A percentile compares a stretch with the other conserved stretches of the same genome.
Conservation (phyloP, 2,113 vertebrate species). For the Melanerpes formicivorus region DNA sequence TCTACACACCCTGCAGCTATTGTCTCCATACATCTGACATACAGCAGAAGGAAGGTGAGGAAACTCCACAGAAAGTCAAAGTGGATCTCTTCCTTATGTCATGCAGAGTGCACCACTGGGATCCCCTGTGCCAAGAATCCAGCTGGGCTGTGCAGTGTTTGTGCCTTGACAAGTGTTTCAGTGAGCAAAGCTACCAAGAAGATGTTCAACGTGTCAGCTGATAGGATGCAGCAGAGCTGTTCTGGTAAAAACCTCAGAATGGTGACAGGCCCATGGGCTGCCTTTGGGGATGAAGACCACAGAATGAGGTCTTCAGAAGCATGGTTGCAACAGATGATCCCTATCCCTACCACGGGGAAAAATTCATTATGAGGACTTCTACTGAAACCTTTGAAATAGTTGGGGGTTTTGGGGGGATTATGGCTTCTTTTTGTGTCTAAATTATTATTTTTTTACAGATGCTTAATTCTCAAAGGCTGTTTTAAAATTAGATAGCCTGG, state of each 20-base stretch:
- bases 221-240: not conserved
- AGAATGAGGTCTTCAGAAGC: not conserved
- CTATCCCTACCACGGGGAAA: not conserved
- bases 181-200: not conserved
- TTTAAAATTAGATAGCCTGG: not conserved
- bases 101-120: not conserved
- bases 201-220: not conserved
- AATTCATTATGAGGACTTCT: not conserved
- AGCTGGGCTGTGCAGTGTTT: not conserved
- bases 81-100: not conserved
- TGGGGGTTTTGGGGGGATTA: no score
- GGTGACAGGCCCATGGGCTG: not conserved
- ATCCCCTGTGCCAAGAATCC: not conserved
- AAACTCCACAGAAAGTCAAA: not conserved
- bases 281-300: not conserved
- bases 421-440: no score
- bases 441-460: not conserved
- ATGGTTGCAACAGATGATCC: not conserved
- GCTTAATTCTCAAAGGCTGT: not conserved
- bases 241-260: not conserved
- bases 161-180: not conserved
- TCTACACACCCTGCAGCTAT: not conserved
- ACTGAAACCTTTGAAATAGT: not conserved
- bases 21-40: not conserved
- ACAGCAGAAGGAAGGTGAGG: not conserved